Evolutionary conservation across 2,113 vertebrate genomes (phyloP).

Genomic region (Columbina picui): DNA sequence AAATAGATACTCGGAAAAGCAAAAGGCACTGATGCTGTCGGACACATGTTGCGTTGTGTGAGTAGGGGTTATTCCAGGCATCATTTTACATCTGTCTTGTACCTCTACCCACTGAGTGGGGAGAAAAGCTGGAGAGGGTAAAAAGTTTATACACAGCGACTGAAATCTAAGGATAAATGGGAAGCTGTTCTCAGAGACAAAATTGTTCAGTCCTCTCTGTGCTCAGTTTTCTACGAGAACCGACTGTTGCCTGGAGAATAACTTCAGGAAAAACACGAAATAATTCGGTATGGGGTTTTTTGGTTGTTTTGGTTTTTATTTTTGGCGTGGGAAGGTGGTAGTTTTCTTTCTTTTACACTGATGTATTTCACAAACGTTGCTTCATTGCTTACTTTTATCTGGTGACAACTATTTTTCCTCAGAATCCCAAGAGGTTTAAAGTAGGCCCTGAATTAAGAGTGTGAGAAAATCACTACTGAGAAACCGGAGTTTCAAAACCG

Average conservation of each 20-base stretch:
- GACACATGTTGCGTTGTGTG: neutral
- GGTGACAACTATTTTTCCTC: neutral
- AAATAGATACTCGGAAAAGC: neutral
- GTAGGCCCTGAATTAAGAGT: neutral
- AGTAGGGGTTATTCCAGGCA: neutral
- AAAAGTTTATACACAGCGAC: neutral
- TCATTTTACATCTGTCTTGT: neutral
- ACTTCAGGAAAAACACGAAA: neutral
- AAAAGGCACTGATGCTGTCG: neutral
- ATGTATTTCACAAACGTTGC: conserved; percentile 20
- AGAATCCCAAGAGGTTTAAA: neutral
- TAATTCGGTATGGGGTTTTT: neutral
- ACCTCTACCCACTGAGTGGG: neutral
- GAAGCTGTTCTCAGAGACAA: neutral
- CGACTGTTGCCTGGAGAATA: neutral
- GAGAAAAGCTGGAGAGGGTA: neutral
- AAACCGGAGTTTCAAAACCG: conserved; percentile 11
- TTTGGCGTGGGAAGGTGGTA: neutral
- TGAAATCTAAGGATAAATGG: neutral
- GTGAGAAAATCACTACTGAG: neutral
- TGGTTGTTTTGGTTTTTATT: neutral
- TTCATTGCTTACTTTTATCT: neutral
- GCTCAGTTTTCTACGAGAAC: neutral
- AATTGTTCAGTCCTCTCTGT: neutral
- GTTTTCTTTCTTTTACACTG: neutral